Evolutionary conservation across 2,113 vertebrate species (phyloP), one percentile per base, ranked within the genome.

Genomic region (Ramphastos sulfuratus): DNA sequence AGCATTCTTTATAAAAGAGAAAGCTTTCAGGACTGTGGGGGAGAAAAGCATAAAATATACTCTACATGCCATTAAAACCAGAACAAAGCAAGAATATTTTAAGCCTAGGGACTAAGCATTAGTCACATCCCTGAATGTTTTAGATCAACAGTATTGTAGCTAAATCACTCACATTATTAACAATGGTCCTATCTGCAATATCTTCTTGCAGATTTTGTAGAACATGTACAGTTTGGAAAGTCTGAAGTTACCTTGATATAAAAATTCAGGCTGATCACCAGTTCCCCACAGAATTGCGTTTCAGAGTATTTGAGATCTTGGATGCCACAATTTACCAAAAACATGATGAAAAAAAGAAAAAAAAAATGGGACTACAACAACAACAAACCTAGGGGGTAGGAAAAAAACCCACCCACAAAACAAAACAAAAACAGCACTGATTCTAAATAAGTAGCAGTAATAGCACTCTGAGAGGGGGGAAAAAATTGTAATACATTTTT

Each of bases 261-360:
- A 65, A 67, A 80, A 77, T 52, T 65, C 39, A 61, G 37, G 16
- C 15, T 10, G 42, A 5, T 65, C 21, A 21, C 21, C 7, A 31
- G 1, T 31, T 69, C 54, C 18, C 6, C 35, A 18, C 5, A 69
- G 5, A 2, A 12, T 2, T 4, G 4, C 5, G 28, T 27, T 35
- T 71, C 13, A 52, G 33, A n/a, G 4, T 10, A 46, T 46, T 16
- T 46, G 44, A 46, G 15, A 46, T 46, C 44, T 46, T 46, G 44
- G 17, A 46, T 46, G 44, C 8, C 44, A 44, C 44, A 46, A 46
- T 10, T 74, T n/a, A 9, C 19, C 61, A 78, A 66, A 79, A 12
- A 7, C 10, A 7, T 2, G 1, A 11, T 7, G 1, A 52, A 61
- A 23, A 24, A 24, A 52, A 39, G 37, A 39, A 52, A 52, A 24